A percentile compares a stretch with the other conserved stretches of the same genome.
Conservation (phyloP, 1,140 invertebrate genomes). For the Euura lappo region DNA sequence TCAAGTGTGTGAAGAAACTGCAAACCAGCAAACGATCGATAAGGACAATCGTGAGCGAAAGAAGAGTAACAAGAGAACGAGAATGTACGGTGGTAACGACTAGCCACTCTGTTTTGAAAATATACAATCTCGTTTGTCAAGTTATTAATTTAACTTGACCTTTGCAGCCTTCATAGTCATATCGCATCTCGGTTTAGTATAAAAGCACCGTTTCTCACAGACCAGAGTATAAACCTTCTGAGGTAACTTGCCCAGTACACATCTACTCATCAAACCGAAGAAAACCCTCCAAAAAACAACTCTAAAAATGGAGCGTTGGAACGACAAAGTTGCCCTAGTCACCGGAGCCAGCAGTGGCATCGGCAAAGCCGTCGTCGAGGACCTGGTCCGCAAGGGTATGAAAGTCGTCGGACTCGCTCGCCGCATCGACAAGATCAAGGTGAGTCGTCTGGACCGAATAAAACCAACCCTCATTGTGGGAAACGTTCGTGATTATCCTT, state of each 20-base stretch:
- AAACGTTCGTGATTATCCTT: too few species aligned
- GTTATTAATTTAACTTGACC: conserved; percentile 2
- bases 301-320: conserved; percentile 21
- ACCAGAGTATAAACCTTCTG: background rate
- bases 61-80: background rate
- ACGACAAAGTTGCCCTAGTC: conserved; percentile 22
- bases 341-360: conserved; percentile 52
- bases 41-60: background rate
- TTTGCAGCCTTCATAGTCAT: background rate
- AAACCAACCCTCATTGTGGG: too few species aligned
- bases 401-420: conserved; percentile 60
- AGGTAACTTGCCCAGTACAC: background rate
- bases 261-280: background rate
- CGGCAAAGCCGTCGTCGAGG: conserved; percentile 45
- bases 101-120: too few species aligned
- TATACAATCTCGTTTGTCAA: too few species aligned
- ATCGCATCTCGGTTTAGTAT: background rate
- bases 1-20: too few species aligned
- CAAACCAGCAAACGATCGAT: background rate
- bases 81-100: too few species aligned
- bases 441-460: conserved; percentile 19
- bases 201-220: background rate
- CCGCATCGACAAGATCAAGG: conserved; percentile 52
- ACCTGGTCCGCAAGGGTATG: conserved; percentile 55
- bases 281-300: background rate